A percentile compares a stretch with the other conserved stretches of the same genome.
Evolutionary conservation across 2,797 vertebrate genomes (phyloP).

Genomic region (Mormyrops attenuatus): DNA sequence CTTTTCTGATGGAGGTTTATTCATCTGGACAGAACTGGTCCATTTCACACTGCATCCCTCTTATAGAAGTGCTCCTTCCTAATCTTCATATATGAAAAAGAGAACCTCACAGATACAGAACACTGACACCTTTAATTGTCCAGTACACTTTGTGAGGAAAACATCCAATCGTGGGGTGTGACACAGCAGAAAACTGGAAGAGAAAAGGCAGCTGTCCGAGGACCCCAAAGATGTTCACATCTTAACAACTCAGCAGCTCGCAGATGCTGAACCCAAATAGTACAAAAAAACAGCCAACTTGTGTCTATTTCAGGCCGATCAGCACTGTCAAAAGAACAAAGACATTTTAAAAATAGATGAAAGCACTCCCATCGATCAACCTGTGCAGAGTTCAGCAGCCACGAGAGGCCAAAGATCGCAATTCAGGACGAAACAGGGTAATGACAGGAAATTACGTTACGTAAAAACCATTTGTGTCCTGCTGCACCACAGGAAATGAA

Average conservation of each 20-base stretch:
- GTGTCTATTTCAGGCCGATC: background rate
- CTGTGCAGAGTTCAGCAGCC: background rate
- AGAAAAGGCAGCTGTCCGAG: background rate
- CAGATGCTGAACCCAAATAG: background rate
- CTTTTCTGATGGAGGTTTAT: background rate
- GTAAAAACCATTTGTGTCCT: background rate
- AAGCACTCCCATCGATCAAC: background rate
- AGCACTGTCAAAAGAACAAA: background rate
- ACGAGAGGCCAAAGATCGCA: background rate
- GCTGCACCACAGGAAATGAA: background rate
- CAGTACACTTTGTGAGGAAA: background rate
- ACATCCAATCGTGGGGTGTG: background rate
- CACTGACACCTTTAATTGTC: background rate
- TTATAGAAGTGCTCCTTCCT: background rate
- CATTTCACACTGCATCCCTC: background rate
- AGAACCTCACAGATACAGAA: background rate
- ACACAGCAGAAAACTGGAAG: background rate
- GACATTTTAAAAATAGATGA: background rate
- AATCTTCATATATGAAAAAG: background rate
- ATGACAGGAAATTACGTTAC: background rate
- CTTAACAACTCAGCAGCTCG: background rate
- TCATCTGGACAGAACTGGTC: background rate
- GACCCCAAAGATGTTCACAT: background rate
- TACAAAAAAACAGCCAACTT: background rate
- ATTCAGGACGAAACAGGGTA: background rate